A percentile compares a stretch with the other conserved stretches of the same genome.
These are phyloP conservation scores for Falco biarmicus DNA, from an alignment of 2,797 vertebrate genomes.

Conservation along the genomic window DNA sequence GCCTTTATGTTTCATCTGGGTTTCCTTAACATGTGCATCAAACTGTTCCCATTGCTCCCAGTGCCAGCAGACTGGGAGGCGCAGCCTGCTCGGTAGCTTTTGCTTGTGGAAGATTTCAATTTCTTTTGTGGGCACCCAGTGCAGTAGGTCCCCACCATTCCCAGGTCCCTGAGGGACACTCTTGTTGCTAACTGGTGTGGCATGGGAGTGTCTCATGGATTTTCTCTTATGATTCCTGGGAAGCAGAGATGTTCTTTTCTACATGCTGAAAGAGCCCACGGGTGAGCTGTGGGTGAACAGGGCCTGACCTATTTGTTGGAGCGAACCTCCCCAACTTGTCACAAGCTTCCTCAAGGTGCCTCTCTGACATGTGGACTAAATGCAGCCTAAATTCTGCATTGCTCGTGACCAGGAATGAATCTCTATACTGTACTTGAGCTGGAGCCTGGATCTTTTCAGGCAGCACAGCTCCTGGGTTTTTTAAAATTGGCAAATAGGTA, in stretches of 20 bases:
- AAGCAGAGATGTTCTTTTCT: neutral
- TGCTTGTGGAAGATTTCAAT: neutral
- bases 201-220: neutral
- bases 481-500: neutral
- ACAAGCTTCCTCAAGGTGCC: neutral
- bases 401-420: neutral
- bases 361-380: neutral
- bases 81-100: neutral
- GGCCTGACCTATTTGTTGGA: neutral
- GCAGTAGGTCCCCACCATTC: neutral
- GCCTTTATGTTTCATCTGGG: neutral
- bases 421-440: neutral
- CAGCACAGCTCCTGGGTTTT: neutral
- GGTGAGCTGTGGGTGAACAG: neutral
- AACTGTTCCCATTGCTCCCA: neutral
- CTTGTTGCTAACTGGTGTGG: neutral
- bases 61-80: neutral
- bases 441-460: neutral
- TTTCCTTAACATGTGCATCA: neutral
- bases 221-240: neutral
- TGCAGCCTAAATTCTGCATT: neutral
- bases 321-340: neutral
- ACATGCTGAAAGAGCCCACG: neutral
- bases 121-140: neutral
- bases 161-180: neutral